A percentile compares a stretch with the other conserved stretches of the same genome.
phyloP scores from a whole-genome alignment of 2,797 vertebrate species.

The Acomys russatus region DNA sequence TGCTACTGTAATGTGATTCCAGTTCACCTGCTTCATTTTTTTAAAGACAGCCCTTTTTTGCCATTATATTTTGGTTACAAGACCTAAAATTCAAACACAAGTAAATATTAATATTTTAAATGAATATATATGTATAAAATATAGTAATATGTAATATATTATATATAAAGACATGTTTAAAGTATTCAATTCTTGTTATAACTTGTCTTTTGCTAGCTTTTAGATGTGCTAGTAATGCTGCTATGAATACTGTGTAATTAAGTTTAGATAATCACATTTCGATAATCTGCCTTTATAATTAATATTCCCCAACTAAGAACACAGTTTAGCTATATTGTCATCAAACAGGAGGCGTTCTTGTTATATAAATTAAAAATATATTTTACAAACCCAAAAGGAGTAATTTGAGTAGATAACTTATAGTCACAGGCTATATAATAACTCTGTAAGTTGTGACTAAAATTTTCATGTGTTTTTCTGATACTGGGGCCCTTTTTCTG shows the following conservation, averaged over 20 bases:
- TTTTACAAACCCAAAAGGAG: background rate
- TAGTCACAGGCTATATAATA: background rate
- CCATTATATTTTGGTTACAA: constrained; percentile 1
- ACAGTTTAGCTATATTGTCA: background rate
- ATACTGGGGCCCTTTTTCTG: background rate
- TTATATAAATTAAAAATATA: background rate
- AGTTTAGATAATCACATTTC: background rate
- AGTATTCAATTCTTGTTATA: constrained; percentile 1
- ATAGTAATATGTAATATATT: background rate
- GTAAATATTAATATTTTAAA: background rate
- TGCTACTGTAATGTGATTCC: background rate
- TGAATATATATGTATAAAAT: background rate
- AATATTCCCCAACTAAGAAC: background rate
- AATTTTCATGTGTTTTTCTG: background rate
- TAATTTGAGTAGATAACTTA: constrained; percentile 4
- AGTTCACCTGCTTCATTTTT: background rate
- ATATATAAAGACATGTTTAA: background rate
- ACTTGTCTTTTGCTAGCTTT: background rate
- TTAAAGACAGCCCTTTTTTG: background rate
- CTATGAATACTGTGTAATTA: background rate
- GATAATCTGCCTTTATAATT: background rate
- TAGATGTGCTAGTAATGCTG: background rate
- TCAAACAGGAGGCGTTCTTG: background rate
- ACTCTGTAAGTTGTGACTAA: background rate
- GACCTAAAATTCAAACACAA: constrained; percentile 2